phyloP scores from a whole-genome alignment of 1,140 invertebrate species.

The Lordiphosa mommai region DNA sequence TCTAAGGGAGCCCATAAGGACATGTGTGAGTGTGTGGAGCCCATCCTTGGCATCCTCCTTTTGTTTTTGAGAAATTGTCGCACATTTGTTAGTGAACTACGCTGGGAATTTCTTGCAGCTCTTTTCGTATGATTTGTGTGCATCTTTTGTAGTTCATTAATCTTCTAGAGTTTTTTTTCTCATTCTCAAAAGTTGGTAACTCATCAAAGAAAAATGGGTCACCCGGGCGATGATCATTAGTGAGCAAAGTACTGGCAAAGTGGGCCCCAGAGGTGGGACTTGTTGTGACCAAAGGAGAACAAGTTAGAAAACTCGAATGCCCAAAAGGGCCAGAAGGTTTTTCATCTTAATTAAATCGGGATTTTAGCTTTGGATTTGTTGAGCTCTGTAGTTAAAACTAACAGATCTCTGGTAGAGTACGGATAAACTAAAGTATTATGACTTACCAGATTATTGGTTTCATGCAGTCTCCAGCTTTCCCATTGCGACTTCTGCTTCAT shows the following conservation, averaged over 20 bases:
- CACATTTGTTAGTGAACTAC: conserved; percentile 56
- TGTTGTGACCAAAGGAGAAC: not conserved
- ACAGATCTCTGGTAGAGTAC: too few species aligned
- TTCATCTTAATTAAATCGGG: too few species aligned
- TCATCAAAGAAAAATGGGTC: conserved; percentile 49
- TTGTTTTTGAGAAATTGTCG: conserved; percentile 63
- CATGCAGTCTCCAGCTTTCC: too few species aligned
- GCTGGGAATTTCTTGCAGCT: conserved; percentile 9
- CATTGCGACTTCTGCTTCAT: too few species aligned
- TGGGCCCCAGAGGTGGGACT: not conserved
- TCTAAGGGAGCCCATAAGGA: not conserved
- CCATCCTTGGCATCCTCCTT: conserved; percentile 38
- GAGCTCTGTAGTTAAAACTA: too few species aligned
- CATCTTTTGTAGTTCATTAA: conserved; percentile 73
- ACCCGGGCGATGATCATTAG: conserved; percentile 44
- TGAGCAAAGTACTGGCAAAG: conserved; percentile 8
- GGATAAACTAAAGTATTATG: too few species aligned
- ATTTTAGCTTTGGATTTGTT: too few species aligned
- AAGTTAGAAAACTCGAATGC: too few species aligned
- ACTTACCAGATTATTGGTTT: too few species aligned
- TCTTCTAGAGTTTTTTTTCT: conserved; percentile 38
- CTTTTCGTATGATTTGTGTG: conserved; percentile 67
- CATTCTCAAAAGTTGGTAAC: conserved; percentile 12
- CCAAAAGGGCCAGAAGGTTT: too few species aligned
- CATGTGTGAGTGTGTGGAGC: conserved; percentile 5